phyloP scores from a whole-genome alignment of 2,113 vertebrate genomes.

The Prolemur simus region DNA sequence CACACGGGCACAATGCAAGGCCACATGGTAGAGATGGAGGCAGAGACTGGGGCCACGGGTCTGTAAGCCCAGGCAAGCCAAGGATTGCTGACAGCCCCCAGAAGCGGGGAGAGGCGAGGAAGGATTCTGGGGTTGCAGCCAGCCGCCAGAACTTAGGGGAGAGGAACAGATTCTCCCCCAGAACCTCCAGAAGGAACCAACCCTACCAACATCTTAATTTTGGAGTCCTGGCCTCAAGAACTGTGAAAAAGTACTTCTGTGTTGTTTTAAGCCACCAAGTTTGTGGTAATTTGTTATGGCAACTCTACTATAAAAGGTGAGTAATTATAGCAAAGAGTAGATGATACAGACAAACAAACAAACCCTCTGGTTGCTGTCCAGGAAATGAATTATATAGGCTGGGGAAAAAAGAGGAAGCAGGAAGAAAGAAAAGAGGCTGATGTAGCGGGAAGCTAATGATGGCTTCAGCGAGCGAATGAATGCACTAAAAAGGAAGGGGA shows the following conservation, averaged over 20 bases:
- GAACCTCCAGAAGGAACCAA: too few relatives aligned
- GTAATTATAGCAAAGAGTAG: neutral
- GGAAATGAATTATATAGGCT: fast-evolving
- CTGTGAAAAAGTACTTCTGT: neutral
- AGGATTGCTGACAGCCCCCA: neutral
- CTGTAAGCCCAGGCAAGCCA: too few relatives aligned
- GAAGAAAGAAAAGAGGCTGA: neutral
- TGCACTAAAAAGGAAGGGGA: neutral
- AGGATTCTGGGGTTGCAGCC: neutral
- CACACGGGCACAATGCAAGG: neutral
- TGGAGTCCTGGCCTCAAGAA: neutral
- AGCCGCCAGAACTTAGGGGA: neutral
- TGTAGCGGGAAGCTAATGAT: neutral
- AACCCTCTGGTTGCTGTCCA: neutral
- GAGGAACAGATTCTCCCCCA: too few relatives aligned
- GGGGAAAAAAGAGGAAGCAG: neutral
- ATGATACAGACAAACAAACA: neutral
- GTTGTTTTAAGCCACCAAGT: neutral
- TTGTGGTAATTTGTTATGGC: neutral
- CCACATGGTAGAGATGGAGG: neutral
- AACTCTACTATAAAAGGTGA: neutral
- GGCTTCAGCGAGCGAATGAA: neutral
- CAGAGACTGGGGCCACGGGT: fast-evolving
- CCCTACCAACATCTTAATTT: neutral
- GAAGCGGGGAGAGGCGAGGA: neutral